Conservation (phyloP, 35 echinoderm and acorn worm genomes). For the Heliocidaris erythrogramma region DNA sequence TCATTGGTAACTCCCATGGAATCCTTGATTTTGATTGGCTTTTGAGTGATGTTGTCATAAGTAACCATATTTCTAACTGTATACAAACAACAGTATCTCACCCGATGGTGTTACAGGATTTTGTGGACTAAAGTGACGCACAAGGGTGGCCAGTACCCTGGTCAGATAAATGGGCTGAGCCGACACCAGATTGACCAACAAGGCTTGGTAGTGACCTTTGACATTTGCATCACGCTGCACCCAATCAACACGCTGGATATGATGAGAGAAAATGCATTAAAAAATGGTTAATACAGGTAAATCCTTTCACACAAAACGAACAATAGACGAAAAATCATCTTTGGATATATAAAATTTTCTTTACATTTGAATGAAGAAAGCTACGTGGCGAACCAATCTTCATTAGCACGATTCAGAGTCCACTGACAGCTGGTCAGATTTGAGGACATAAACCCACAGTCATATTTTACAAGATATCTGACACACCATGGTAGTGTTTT, state of each 20-base stretch:
- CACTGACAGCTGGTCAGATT: background rate
- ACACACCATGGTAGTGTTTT: too few relatives aligned
- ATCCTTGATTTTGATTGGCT: too few relatives aligned
- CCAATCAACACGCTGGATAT: constrained; percentile 65
- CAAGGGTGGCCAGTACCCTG: constrained; percentile 54
- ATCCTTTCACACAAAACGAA: background rate
- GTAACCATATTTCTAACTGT: too few relatives aligned
- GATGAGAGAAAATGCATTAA: background rate
- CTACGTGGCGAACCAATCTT: background rate
- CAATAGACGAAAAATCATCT: too few relatives aligned
- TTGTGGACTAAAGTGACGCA: constrained; percentile 46
- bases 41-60: too few relatives aligned
- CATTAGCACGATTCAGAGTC: too few relatives aligned
- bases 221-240: constrained; percentile 1
- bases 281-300: background rate
- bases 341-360: too few relatives aligned
- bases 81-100: background rate
- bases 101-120: background rate
- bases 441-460: too few relatives aligned
- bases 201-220: constrained; percentile 50
- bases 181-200: constrained; percentile 58
- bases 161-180: constrained; percentile 74
- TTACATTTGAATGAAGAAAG: too few relatives aligned
- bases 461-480: too few relatives aligned
- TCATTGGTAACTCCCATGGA: too few relatives aligned